These are phyloP conservation scores for Spialia ferax DNA, from an alignment of 2,888 invertebrate genomes.

Conservation along the genomic window DNA sequence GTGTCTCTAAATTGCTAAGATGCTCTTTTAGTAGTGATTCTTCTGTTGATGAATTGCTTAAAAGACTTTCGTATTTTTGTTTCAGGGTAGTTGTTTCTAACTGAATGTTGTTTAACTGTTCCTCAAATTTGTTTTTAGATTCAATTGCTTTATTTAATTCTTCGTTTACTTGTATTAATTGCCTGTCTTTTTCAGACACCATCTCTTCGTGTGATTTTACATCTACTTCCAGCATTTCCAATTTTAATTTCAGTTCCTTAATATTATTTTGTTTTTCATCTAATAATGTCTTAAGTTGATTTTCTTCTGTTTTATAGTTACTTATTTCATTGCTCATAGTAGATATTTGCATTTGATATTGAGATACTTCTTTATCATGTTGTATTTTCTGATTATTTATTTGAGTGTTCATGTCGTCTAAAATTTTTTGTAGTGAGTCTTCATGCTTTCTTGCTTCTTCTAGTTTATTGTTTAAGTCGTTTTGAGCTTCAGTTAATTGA, in stretches of 20 bases:
- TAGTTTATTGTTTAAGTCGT: slow-evolving; percentile 78
- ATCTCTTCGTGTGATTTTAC: slow-evolving; percentile 77
- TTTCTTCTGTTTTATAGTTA: slow-evolving; percentile 64
- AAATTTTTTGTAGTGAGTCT: slow-evolving; percentile 77
- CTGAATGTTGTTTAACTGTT: slow-evolving; percentile 69
- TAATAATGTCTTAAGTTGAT: slow-evolving; percentile 56
- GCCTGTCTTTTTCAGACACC: slow-evolving; percentile 79
- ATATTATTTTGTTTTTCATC: slow-evolving; percentile 73
- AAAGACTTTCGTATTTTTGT: slow-evolving; percentile 75
- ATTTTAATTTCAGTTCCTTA: slow-evolving; percentile 73
- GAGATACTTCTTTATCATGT: slow-evolving; percentile 70
- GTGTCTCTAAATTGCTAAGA: slow-evolving; percentile 64
- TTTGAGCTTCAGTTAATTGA: slow-evolving; percentile 78
- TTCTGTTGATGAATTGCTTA: slow-evolving; percentile 74
- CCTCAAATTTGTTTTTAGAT: slow-evolving; percentile 79
- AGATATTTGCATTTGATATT: slow-evolving; percentile 65
- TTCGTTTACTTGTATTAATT: slow-evolving; percentile 71
- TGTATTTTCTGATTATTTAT: slow-evolving; percentile 73
- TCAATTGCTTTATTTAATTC: slow-evolving; percentile 72
- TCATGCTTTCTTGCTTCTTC: slow-evolving; percentile 82
- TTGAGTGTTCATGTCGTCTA: slow-evolving; percentile 77
- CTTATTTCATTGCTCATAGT: slow-evolving; percentile 62
- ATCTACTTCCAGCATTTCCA: slow-evolving; percentile 80
- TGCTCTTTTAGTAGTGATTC: slow-evolving; percentile 75
- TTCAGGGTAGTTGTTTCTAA: slow-evolving; percentile 69